These are phyloP conservation scores for Balaeniceps rex DNA, from an alignment of 2,113 vertebrate species.

Conservation along the genomic window DNA sequence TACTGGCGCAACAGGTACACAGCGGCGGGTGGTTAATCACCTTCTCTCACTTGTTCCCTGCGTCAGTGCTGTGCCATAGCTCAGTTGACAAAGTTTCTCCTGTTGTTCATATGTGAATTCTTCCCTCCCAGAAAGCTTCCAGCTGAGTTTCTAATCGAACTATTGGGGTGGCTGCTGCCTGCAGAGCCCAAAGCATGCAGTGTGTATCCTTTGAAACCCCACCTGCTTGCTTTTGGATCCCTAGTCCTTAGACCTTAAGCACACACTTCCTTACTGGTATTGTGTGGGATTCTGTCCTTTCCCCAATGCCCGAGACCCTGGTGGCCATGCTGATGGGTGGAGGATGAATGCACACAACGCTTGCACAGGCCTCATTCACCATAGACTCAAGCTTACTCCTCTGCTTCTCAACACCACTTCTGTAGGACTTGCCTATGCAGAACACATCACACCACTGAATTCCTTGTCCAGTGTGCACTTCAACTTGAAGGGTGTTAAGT, in stretches of 20 bases:
- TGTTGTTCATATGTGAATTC: neutral
- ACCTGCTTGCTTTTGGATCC: neutral
- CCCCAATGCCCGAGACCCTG: neutral
- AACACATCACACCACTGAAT: neutral
- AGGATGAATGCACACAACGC: neutral
- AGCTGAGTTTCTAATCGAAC: neutral
- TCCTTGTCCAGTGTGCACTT: neutral
- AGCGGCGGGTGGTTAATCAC: accelerated
- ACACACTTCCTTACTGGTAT: neutral
- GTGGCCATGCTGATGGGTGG: accelerated
- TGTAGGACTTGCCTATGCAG: neutral
- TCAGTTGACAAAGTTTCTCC: neutral
- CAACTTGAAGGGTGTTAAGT: neutral
- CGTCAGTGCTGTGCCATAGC: accelerated
- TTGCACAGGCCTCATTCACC: neutral
- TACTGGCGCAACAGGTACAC: conserved; percentile 96
- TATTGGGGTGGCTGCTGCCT: neutral
- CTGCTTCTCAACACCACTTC: neutral
- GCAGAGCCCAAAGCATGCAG: neutral
- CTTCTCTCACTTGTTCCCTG: neutral
- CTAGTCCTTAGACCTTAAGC: neutral
- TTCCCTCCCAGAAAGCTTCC: neutral
- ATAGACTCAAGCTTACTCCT: neutral
- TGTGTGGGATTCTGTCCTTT: neutral
- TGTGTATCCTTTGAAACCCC: neutral